These are phyloP conservation scores for Lepidocyrtoides sp. DNA, from an alignment of 2,888 invertebrate species.

Conservation along the genomic window DNA sequence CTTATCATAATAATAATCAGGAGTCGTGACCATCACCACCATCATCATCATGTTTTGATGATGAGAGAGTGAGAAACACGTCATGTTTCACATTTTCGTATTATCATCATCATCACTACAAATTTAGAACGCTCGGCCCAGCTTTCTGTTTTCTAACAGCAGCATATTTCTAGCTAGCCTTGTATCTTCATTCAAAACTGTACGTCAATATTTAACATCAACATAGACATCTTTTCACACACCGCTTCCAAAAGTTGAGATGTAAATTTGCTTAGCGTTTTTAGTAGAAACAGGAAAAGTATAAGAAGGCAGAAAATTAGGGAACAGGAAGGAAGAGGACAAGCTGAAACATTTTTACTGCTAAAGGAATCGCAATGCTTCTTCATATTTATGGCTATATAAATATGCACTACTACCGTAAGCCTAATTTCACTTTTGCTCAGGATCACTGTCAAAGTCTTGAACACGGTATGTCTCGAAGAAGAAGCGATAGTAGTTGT, in stretches of 20 bases:
- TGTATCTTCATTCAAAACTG: too few relatives aligned
- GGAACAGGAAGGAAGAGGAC: too few relatives aligned
- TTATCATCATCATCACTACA: conserved; percentile 6
- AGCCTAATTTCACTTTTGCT: conserved; percentile 36
- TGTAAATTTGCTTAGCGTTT: background rate
- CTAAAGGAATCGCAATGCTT: background rate
- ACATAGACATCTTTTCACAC: conserved; percentile 18
- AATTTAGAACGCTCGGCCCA: background rate
- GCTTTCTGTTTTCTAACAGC: too few relatives aligned
- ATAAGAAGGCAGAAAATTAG: background rate
- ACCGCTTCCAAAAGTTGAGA: conserved; percentile 1
- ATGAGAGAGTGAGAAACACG: conserved; percentile 35
- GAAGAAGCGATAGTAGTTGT: too few relatives aligned
- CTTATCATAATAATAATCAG: conserved; percentile 51
- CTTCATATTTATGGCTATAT: background rate
- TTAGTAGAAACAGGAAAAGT: too few relatives aligned
- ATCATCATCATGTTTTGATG: conserved; percentile 12
- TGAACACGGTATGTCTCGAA: too few relatives aligned
- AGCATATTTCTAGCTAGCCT: too few relatives aligned
- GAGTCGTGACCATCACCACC: conserved; percentile 47
- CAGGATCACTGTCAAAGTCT: conserved; percentile 33
- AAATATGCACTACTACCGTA: background rate
- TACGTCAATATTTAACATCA: conserved; percentile 40
- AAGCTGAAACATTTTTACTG: background rate
- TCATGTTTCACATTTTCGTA: conserved; percentile 37